These are phyloP conservation scores for Hippolais icterina DNA, from an alignment of 2,113 vertebrate species.

Conservation along the genomic window DNA sequence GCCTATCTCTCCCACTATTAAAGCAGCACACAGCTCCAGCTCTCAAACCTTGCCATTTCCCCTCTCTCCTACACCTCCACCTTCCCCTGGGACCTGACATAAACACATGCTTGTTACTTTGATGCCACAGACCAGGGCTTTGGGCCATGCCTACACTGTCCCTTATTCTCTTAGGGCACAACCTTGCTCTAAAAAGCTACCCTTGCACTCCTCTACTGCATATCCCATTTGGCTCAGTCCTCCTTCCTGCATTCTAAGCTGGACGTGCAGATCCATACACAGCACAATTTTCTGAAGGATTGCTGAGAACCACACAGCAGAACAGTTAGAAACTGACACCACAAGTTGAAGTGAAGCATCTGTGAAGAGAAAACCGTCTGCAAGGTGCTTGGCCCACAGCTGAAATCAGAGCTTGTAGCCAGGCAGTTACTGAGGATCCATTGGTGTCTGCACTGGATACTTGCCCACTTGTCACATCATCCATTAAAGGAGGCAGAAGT, in stretches of 20 bases:
- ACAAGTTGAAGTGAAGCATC: neutral
- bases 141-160: neutral
- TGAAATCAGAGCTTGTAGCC: neutral
- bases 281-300: neutral
- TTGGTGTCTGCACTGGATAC: rapidly evolving
- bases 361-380: neutral
- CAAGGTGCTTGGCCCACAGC: neutral
- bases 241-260: neutral
- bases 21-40: neutral
- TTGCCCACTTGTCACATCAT: neutral
- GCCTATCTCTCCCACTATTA: neutral
- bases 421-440: neutral
- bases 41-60: neutral
- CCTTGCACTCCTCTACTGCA: neutral
- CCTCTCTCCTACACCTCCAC: neutral
- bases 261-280: neutral
- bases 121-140: neutral
- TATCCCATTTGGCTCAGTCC: neutral
- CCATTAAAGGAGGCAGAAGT: neutral
- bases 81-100: neutral
- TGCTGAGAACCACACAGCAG: neutral
- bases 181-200: neutral
- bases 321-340: neutral
- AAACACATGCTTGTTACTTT: neutral
- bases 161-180: neutral